Evolutionary conservation across 2,113 vertebrate genomes (phyloP).

Genomic region (Charina bottae): DNA sequence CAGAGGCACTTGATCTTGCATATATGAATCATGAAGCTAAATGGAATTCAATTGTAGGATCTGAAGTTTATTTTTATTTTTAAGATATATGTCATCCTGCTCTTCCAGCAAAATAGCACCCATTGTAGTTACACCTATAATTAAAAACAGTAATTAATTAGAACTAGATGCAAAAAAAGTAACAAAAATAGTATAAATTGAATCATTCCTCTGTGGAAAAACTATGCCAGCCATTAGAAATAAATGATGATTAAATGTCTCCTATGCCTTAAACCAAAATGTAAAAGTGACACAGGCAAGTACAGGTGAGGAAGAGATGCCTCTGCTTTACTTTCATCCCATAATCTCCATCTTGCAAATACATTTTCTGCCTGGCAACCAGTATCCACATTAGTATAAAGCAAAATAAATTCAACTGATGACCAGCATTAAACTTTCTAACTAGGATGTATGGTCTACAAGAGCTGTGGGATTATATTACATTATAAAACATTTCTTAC

Average conservation of each 20-base stretch:
- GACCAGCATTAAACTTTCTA: not conserved
- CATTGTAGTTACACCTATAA: not conserved
- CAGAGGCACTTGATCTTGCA: not conserved
- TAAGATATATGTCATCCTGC: not conserved
- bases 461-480: not conserved
- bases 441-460: not conserved
- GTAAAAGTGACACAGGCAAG: not conserved
- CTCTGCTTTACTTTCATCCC: not conserved
- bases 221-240: not conserved
- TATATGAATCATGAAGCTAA: not conserved
- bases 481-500: not conserved
- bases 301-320: not conserved
- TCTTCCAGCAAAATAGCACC: not conserved
- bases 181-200: not conserved
- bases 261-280: not conserved
- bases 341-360: not conserved
- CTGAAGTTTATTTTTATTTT: not conserved
- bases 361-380: not conserved
- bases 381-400: constrained; percentile 6
- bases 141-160: not conserved
- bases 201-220: not conserved
- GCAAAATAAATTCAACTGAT: not conserved
- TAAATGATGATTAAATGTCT: not conserved
- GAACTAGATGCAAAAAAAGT: not conserved
- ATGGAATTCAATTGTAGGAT: not conserved